Percentiles rank a stretch among this genome's conserved stretches.
phyloP scores from a whole-genome alignment of 1,140 invertebrate species.

The Formica exsecta region DNA sequence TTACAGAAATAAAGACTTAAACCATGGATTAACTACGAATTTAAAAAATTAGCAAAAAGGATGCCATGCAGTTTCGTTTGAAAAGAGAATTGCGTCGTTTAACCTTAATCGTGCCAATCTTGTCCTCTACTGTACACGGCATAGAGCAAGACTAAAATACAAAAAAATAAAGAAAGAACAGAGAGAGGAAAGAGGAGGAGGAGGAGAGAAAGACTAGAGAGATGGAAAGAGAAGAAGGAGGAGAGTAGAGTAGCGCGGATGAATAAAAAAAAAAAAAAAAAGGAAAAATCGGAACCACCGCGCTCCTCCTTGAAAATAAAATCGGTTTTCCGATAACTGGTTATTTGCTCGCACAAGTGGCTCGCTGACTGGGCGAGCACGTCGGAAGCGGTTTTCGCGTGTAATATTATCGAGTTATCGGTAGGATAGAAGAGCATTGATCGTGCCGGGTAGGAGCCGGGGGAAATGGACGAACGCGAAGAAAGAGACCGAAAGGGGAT shows the following conservation, averaged over 20 bases:
- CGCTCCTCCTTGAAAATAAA: conserved; percentile 81
- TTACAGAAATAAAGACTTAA: not conserved
- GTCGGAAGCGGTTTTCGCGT: conserved; percentile 85
- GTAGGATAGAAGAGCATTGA: conserved; percentile 76
- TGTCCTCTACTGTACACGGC: conserved; percentile 12
- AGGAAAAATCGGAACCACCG: conserved; percentile 66
- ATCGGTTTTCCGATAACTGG: conserved; percentile 85
- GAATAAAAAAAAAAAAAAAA: conserved; percentile 5
- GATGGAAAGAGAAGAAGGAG: not conserved
- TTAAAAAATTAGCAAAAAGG: conserved; percentile 7
- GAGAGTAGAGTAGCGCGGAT: conserved; percentile 25
- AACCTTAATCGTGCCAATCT: conserved; percentile 51
- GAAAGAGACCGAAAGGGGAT: conserved; percentile 51
- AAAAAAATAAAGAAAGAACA: conserved; percentile 17
- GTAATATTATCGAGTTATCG: conserved; percentile 86
- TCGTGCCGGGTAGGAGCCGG: conserved; percentile 60
- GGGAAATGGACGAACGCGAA: conserved; percentile 63
- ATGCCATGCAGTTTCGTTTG: not conserved
- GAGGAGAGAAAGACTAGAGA: not conserved
- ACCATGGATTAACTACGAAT: not conserved
- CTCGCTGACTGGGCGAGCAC: conserved; percentile 85
- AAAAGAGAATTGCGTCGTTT: conserved; percentile 49
- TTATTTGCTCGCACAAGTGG: conserved; percentile 85
- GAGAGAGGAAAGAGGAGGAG: conserved; percentile 1
- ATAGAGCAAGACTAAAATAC: conserved; percentile 2